phyloP scores from a whole-genome alignment of 1,140 invertebrate genomes.

The Zaprionus taronus region DNA sequence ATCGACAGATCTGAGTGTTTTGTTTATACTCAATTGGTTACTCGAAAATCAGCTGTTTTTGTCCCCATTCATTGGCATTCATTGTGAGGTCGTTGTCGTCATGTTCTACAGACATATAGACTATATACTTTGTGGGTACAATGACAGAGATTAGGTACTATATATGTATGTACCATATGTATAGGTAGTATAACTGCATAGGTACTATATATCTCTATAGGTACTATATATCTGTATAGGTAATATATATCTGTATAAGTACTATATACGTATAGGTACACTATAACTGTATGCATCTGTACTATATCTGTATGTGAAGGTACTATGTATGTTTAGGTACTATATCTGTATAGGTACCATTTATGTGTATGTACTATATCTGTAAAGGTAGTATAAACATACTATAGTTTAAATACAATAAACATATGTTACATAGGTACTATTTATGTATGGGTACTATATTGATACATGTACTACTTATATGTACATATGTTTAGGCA shows the following conservation, averaged over 20 bases:
- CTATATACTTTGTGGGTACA: not conserved
- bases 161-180: not conserved
- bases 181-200: not conserved
- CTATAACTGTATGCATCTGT: too few species aligned
- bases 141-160: not conserved
- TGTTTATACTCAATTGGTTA: conserved; percentile 26
- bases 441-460: too few species aligned
- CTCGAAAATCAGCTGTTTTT: conserved; percentile 28
- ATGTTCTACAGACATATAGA: conserved; percentile 20
- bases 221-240: not conserved
- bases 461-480: too few species aligned
- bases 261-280: not conserved
- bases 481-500: too few species aligned
- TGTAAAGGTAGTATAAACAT: too few species aligned
- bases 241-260: not conserved
- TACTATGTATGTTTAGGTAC: too few species aligned
- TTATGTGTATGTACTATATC: too few species aligned
- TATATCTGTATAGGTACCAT: too few species aligned
- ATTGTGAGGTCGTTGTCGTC: conserved; percentile 45
- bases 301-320: too few species aligned
- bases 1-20: conserved; percentile 12
- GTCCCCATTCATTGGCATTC: conserved; percentile 24
- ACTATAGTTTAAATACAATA: too few species aligned
- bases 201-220: not conserved
- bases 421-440: too few species aligned